These are phyloP conservation scores for Brachypalpus laphriformis DNA, from an alignment of 2,888 invertebrate species.

Conservation along the genomic window DNA sequence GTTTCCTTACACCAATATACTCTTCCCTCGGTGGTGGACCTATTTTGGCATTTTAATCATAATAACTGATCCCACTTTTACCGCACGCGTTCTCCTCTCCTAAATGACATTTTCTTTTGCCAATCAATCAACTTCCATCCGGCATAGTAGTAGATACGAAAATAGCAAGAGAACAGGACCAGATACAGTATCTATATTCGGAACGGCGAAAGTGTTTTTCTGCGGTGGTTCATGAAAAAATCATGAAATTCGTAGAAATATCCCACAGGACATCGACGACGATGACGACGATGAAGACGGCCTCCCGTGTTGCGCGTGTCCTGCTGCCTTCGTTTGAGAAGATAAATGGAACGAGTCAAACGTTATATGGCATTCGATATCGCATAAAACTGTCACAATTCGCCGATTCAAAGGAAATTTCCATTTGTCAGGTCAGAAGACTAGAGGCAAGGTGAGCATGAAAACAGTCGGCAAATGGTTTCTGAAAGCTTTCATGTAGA, in stretches of 20 bases:
- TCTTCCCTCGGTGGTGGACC: neutral
- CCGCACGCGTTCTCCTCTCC: neutral
- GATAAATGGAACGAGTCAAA: conserved; percentile 45
- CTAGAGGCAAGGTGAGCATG: neutral
- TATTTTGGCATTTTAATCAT: conserved; percentile 13
- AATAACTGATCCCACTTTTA: neutral
- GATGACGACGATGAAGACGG: neutral
- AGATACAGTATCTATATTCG: neutral
- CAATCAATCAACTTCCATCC: conserved; percentile 35
- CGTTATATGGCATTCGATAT: conserved; percentile 39
- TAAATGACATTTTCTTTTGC: neutral
- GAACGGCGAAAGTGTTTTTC: neutral
- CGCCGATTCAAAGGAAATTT: neutral
- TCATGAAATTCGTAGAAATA: conserved; percentile 26
- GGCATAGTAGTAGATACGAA: neutral
- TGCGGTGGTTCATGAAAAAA: conserved; percentile 20
- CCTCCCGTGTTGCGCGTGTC: conserved; percentile 7
- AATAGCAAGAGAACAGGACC: neutral
- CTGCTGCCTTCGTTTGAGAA: neutral
- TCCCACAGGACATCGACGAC: conserved; percentile 9
- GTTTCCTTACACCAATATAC: neutral
- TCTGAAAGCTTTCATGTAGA: neutral
- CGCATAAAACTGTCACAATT: conserved; percentile 47
- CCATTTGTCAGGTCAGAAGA: conserved; percentile 18
- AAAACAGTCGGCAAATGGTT: neutral